These are phyloP conservation scores for Amazona vittata DNA, from an alignment of 2,113 vertebrate genomes.

Conservation along the genomic window DNA sequence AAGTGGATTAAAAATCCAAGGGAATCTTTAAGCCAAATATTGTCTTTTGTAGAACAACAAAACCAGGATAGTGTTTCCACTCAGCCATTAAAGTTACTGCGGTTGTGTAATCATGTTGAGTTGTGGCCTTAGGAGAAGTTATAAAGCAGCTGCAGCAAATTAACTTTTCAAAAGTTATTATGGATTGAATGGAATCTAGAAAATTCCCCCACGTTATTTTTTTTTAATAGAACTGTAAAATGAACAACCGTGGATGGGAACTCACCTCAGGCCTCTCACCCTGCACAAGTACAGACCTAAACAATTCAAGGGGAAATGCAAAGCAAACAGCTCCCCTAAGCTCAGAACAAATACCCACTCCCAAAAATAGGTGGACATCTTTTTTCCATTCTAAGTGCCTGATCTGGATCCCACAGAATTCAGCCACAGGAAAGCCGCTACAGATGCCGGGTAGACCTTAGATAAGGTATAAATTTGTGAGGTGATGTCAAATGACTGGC, in stretches of 20 bases:
- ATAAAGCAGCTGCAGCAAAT: conserved; percentile 64
- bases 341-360: background rate
- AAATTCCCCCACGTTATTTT: conserved; percentile 13
- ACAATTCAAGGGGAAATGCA: background rate
- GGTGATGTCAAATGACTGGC: background rate
- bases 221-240: background rate
- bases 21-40: conserved; percentile 55
- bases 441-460: background rate
- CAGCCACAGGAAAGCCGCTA: background rate
- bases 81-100: conserved; percentile 52
- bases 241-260: background rate
- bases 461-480: background rate
- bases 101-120: conserved; percentile 63
- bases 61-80: conserved; percentile 48
- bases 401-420: background rate
- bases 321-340: background rate
- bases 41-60: conserved; percentile 60
- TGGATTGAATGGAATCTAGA: conserved; percentile 54
- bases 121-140: conserved; percentile 61
- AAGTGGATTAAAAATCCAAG: conserved; percentile 56
- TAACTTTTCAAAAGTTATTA: conserved; percentile 63
- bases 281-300: background rate
- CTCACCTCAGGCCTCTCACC: background rate
- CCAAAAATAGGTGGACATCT: background rate
- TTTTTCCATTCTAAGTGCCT: background rate